Evolutionary conservation across 2,888 invertebrate genomes (phyloP).

Genomic region (Trissolcus japonicus): DNA sequence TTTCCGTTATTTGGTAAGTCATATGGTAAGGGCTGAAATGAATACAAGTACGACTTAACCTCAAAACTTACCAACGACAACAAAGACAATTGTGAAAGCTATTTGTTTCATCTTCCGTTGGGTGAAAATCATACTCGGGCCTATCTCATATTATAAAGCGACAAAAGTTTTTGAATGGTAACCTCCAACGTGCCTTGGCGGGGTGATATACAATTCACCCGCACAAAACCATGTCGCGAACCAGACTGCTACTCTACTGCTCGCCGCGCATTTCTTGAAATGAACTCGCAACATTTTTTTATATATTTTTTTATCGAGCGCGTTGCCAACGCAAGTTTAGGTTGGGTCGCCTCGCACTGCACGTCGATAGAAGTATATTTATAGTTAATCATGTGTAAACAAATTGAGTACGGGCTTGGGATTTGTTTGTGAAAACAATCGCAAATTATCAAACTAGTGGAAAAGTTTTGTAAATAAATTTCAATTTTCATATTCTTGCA

Average conservation of each 20-base stretch:
- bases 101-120: constrained; percentile 73
- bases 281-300: not conserved
- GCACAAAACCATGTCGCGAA: constrained; percentile 20
- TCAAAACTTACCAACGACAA: constrained; percentile 69
- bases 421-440: no score
- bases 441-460: no score
- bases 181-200: not conserved
- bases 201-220: constrained; percentile 23
- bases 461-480: no score
- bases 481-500: no score
- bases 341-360: no score
- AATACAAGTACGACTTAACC: constrained; percentile 35
- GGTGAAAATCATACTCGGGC: constrained; percentile 66
- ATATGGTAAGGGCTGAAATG: not conserved
- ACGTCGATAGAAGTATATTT: no score
- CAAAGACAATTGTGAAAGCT: constrained; percentile 67
- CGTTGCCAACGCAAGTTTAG: no score
- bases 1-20: not conserved
- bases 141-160: constrained; percentile 31
- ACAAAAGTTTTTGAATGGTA: constrained; percentile 3
- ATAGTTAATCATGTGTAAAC: no score
- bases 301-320: not conserved
- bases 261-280: not conserved
- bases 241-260: not conserved
- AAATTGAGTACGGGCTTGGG: no score